Conservation (phyloP, 35 echinoderm and acorn worm genomes). For the Diadema setosum region DNA sequence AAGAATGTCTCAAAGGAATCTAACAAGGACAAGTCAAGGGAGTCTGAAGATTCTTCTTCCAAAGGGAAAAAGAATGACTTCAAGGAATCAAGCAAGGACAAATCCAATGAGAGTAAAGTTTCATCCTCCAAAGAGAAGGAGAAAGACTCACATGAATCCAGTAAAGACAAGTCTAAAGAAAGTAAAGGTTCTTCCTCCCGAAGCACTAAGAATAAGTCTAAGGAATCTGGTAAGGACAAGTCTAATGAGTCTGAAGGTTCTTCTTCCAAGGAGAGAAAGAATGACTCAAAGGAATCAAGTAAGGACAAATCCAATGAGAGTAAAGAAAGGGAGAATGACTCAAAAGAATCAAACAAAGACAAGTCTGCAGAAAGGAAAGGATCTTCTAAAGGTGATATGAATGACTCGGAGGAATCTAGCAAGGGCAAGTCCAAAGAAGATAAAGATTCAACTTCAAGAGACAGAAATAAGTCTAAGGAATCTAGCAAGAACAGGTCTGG, state of each 20-base stretch:
- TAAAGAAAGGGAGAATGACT: neutral
- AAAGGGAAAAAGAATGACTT: neutral
- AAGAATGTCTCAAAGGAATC: too few relatives aligned
- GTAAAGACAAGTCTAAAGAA: neutral
- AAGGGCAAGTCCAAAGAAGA: neutral
- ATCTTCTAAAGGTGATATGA: neutral
- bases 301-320: neutral
- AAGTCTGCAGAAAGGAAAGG: neutral
- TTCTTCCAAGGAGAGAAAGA: neutral
- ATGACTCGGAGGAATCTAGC: neutral
- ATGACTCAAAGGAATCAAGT: too few relatives aligned
- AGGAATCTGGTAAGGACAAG: too few relatives aligned
- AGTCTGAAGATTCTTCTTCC: neutral
- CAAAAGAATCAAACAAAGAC: neutral
- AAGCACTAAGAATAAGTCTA: too few relatives aligned
- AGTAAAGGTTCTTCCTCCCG: neutral
- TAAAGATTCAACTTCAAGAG: neutral
- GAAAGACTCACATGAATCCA: neutral
- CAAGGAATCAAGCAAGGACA: too few relatives aligned
- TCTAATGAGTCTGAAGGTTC: neutral
- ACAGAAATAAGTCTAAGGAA: neutral
- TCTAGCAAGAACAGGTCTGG: neutral
- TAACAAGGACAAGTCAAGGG: too few relatives aligned
- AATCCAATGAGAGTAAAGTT: neutral
- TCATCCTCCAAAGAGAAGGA: neutral